Evolutionary conservation across 2,113 vertebrate species (phyloP), one percentile per base, ranked within the genome.

Genomic region (Hylia prasina): DNA sequence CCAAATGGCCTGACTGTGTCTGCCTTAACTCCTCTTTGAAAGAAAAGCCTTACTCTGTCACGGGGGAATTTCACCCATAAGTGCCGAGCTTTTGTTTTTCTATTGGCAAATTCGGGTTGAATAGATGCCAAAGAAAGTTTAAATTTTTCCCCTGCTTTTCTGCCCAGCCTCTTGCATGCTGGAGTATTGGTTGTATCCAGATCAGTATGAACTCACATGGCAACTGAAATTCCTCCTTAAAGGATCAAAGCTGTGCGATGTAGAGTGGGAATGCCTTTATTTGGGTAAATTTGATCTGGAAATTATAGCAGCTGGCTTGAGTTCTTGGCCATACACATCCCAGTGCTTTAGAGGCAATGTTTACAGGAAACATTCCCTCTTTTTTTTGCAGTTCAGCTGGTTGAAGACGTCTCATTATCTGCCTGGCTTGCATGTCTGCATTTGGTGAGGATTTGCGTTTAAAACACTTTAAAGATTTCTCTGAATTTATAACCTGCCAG

Each of bases 61-160:
- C 18, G 68, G 71, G 93, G 82, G 64, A 89, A 79, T 93, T 89
- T 86, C 93, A 93, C 90, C 88, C 82, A 19, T n/a, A 79, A 93
- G 44, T 61, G 80, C 60, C 0, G 3, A 84, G 64, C 81, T 86
- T 96, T 88, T 96, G 82, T 82, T 95, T 93, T 92, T 53, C 92
- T 86, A 0, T 78, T 94, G 88, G 86, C 92, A 92, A 96, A 95
- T 88, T 73, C 82, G 71, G 64, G 30, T 68, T 93, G 61, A 92
- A 90, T 33, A 64, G 56, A 90, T 70, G 88, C 85, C 94, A 94
- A 77, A 48, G 72, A 68, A 90, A 90, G 65, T 69, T 89, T 79
- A 45, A 35, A 23, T 65, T 81, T 82, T 61, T 3, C 64, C 71
- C 94, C 51, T 90, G 65, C 37, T 93, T 96, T 96, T 93, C 61